Conservation (phyloP, 2,113 vertebrate genomes). For the Megaceryle torquata region DNA sequence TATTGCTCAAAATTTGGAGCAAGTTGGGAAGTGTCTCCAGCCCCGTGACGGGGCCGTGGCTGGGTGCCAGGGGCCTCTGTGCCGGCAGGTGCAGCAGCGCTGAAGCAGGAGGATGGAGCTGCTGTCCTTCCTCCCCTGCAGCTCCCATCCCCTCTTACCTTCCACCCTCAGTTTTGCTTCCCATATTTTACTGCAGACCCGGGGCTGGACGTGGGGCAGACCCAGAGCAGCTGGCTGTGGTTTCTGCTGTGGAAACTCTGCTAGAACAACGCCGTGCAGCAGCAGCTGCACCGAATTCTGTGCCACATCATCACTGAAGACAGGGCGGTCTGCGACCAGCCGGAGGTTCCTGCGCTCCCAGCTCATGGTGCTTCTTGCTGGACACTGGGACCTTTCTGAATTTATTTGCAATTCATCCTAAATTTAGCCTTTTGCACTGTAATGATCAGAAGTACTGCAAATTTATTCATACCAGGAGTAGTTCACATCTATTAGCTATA, state of each 20-base stretch:
- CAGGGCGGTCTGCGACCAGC: rapidly evolving
- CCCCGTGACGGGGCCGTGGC: rapidly evolving
- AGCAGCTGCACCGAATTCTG: background rate
- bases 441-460: background rate
- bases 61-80: background rate
- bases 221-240: too few relatives aligned
- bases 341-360: background rate
- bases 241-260: background rate
- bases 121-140: background rate
- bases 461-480: too few relatives aligned
- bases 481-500: background rate
- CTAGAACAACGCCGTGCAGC: background rate
- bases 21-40: background rate
- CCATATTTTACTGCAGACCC: background rate
- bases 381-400: too few relatives aligned
- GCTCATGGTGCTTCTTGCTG: background rate
- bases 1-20: background rate
- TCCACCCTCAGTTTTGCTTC: background rate
- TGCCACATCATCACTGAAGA: background rate
- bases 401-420: background rate
- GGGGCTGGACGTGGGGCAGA: background rate
- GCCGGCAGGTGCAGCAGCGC: background rate
- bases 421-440: background rate
- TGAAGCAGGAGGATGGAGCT: background rate
- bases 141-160: background rate